Evolutionary conservation across 37 sponge, comb jelly and placozoan genomes (phyloP).

Genomic region (Ianthella basta): DNA sequence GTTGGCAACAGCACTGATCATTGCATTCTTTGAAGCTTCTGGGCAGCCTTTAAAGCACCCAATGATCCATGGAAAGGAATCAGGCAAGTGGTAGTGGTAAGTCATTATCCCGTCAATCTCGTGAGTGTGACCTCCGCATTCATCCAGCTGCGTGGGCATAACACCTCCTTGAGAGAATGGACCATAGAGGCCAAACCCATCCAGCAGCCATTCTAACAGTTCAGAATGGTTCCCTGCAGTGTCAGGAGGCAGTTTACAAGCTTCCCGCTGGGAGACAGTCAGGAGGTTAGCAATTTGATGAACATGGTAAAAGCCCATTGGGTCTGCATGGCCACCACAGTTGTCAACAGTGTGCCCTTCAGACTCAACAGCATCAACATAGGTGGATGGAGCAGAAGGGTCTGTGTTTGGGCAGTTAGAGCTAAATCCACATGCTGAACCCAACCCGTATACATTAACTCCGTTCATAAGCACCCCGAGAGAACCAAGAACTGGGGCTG

Average conservation of each 20-base stretch:
- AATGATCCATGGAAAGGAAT: slow-evolving; percentile 68
- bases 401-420: slow-evolving; percentile 54
- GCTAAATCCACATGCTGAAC: slow-evolving; percentile 74
- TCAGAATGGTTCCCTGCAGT: slow-evolving; percentile 58
- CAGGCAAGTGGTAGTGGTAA: slow-evolving; percentile 77
- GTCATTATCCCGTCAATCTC: slow-evolving; percentile 45
- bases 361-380: slow-evolving; percentile 75
- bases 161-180: slow-evolving; percentile 50
- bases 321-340: slow-evolving; percentile 73
- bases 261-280: background rate
- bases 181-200: slow-evolving; percentile 78
- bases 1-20: background rate
- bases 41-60: slow-evolving; percentile 82
- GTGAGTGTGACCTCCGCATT: slow-evolving; percentile 72
- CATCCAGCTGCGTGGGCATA: slow-evolving; percentile 65
- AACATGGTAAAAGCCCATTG: slow-evolving; percentile 56
- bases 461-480: slow-evolving; percentile 69
- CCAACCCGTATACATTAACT: slow-evolving; percentile 76
- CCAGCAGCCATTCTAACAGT: slow-evolving; percentile 74
- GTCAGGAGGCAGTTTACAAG: slow-evolving; percentile 56
- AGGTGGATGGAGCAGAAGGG: slow-evolving; percentile 51
- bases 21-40: slow-evolving; percentile 27
- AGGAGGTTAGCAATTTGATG: slow-evolving; percentile 50
- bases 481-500: slow-evolving; percentile 57
- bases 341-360: slow-evolving; percentile 72